A percentile compares a stretch with the other conserved stretches of the same genome.
Conservation (phyloP, 2,113 vertebrate genomes). For the Motacilla alba region DNA sequence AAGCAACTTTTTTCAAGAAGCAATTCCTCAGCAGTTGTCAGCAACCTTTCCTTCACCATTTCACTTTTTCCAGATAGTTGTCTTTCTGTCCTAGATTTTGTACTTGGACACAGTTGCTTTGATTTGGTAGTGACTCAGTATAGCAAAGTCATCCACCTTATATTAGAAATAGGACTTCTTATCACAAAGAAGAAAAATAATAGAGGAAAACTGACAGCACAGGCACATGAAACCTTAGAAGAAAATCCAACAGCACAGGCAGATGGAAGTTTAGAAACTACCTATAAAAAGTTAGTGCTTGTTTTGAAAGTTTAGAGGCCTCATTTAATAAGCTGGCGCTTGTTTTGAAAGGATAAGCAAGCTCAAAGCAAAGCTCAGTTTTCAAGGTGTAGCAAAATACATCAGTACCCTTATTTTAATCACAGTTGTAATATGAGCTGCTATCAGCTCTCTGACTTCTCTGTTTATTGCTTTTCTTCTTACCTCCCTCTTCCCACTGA, state of each 20-base stretch:
- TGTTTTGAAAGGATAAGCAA: not conserved
- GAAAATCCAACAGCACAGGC: not conserved
- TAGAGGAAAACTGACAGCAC: not conserved
- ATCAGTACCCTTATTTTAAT: not conserved
- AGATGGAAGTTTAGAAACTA: not conserved
- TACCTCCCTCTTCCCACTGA: not conserved
- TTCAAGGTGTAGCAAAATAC: not conserved
- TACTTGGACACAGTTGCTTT: not conserved
- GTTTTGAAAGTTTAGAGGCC: not conserved
- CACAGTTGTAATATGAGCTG: not conserved
- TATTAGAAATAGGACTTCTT: conserved; percentile 2
- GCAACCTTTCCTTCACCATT: conserved; percentile 14
- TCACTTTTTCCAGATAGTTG: not conserved
- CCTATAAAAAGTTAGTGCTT: not conserved
- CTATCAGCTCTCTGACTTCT: not conserved
- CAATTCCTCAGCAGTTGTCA: not conserved
- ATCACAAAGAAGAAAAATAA: not conserved
- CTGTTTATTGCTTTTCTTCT: not conserved
- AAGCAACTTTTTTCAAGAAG: not conserved
- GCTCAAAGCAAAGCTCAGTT: not conserved
- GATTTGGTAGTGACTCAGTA: not conserved
- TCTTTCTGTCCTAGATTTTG: not conserved
- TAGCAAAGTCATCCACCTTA: conserved; percentile 14
- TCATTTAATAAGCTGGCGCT: not conserved
- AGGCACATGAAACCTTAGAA: not conserved